phyloP scores from a whole-genome alignment of 2,888 invertebrate species.

The Drosophila birchii region DNA sequence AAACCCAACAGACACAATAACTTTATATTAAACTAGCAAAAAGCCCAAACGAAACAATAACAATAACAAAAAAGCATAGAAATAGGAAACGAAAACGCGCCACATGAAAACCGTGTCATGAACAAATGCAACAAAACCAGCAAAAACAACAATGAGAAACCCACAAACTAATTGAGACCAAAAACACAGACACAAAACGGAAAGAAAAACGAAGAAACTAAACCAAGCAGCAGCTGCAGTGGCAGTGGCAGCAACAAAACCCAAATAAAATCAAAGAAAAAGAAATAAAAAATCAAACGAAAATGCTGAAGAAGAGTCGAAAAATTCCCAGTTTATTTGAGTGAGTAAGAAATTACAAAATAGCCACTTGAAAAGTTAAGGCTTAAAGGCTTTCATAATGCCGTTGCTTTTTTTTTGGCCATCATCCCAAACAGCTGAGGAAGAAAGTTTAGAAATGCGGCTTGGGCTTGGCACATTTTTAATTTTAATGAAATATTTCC shows the following conservation, averaged over 20 bases:
- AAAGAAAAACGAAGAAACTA: slow-evolving; percentile 49
- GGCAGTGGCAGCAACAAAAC: slow-evolving; percentile 21
- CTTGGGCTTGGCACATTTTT: background rate
- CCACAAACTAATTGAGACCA: slow-evolving; percentile 71
- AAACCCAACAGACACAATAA: slow-evolving; percentile 22
- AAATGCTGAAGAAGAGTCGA: slow-evolving; percentile 47
- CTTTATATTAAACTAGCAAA: slow-evolving; percentile 39
- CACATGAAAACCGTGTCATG: slow-evolving; percentile 79
- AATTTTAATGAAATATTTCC: background rate
- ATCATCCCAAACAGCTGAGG: slow-evolving; percentile 9
- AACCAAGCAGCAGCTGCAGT: slow-evolving; percentile 53
- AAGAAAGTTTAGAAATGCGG: slow-evolving; percentile 3
- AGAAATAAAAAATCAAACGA: slow-evolving; percentile 15
- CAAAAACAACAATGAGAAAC: slow-evolving; percentile 55
- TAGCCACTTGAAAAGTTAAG: slow-evolving; percentile 40
- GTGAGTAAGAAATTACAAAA: slow-evolving; percentile 63
- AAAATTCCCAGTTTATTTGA: slow-evolving; percentile 57
- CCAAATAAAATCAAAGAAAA: slow-evolving; percentile 20
- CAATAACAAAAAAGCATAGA: slow-evolving; percentile 47
- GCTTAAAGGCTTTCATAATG: slow-evolving; percentile 68
- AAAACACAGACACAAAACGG: slow-evolving; percentile 38
- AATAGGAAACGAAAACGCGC: slow-evolving; percentile 72
- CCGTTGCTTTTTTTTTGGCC: slow-evolving; percentile 26
- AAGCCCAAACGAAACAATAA: slow-evolving; percentile 47
- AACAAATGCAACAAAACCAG: slow-evolving; percentile 79